Evolutionary conservation across 1,140 invertebrate species (phyloP).

Genomic region (Pseudomyrmex flavicornis): DNA sequence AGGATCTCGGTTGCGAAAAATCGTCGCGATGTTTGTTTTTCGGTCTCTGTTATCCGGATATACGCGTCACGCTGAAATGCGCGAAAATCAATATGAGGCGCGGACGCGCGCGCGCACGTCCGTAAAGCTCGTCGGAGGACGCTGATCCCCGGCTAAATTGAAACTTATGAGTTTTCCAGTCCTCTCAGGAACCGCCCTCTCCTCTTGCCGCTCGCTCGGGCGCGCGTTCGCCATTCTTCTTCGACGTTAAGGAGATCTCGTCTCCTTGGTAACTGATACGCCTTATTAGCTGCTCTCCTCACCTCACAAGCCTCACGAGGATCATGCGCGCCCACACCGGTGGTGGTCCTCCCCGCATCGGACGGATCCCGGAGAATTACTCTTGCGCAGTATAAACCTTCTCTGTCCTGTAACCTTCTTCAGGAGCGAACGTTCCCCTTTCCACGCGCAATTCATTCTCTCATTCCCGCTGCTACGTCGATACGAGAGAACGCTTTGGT

Average conservation of each 20-base stretch:
- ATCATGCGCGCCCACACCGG: slow-evolving; percentile 68
- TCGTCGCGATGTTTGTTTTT: slow-evolving; percentile 27
- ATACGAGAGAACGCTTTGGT: background rate
- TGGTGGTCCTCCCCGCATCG: slow-evolving; percentile 24
- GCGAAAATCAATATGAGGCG: slow-evolving; percentile 77
- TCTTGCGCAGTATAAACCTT: slow-evolving; percentile 63
- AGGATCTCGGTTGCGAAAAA: background rate
- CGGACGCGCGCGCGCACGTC: slow-evolving; percentile 56
- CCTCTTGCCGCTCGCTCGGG: slow-evolving; percentile 61
- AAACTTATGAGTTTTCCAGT: slow-evolving; percentile 85
- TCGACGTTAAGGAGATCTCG: slow-evolving; percentile 76
- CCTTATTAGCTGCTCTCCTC: slow-evolving; percentile 77
- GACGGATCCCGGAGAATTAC: slow-evolving; percentile 43
- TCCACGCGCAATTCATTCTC: background rate
- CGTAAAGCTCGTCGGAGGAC: slow-evolving; percentile 75
- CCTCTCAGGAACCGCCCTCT: slow-evolving; percentile 49
- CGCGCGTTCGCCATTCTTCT: slow-evolving; percentile 77
- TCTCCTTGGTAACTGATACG: slow-evolving; percentile 80
- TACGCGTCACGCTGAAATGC: slow-evolving; percentile 54
- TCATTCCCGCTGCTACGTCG: background rate
- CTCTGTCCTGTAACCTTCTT: slow-evolving; percentile 35
- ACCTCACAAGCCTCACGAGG: slow-evolving; percentile 74
- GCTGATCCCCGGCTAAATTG: slow-evolving; percentile 84
- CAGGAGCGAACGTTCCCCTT: slow-evolving; percentile 9
- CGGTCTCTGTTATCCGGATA: background rate